Conservation (phyloP, 2,113 vertebrate genomes). For the Aptenodytes forsteri region DNA sequence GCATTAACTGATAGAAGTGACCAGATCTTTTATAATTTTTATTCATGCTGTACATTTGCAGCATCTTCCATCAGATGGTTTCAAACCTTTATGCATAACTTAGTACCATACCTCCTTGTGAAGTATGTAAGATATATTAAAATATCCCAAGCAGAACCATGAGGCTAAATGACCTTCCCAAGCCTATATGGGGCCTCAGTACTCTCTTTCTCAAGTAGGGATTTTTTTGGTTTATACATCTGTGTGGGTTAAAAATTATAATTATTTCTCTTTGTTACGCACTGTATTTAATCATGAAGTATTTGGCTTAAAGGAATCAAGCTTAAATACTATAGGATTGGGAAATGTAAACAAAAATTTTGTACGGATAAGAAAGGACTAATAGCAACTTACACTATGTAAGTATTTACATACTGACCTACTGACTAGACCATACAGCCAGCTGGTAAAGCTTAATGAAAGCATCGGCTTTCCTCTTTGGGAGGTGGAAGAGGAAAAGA, state of each 20-base stretch:
- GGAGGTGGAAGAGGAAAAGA: not conserved
- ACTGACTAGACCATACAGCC: not conserved
- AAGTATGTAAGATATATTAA: not conserved
- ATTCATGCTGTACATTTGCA: not conserved
- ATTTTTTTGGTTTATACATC: not conserved
- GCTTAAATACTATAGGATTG: not conserved
- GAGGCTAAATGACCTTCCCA: not conserved
- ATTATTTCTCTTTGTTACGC: not conserved
- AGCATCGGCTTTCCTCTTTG: not conserved
- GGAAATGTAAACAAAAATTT: not conserved
- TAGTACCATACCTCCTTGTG: not conserved
- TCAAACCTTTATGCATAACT: not conserved
- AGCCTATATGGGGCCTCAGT: not conserved
- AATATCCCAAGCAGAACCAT: not conserved
- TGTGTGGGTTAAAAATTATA: not conserved
- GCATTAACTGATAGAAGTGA: not conserved
- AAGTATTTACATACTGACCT: constrained; percentile 4
- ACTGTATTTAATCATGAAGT: not conserved
- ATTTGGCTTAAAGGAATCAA: constrained; percentile 7
- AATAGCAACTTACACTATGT: not conserved
- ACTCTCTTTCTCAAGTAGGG: not conserved
- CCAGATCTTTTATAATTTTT: not conserved
- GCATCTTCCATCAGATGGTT: not conserved
- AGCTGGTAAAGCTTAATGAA: constrained; percentile 43
- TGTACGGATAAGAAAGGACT: not conserved